phyloP scores from a whole-genome alignment of 2,113 vertebrate species.

The Oryzias celebensis region DNA sequence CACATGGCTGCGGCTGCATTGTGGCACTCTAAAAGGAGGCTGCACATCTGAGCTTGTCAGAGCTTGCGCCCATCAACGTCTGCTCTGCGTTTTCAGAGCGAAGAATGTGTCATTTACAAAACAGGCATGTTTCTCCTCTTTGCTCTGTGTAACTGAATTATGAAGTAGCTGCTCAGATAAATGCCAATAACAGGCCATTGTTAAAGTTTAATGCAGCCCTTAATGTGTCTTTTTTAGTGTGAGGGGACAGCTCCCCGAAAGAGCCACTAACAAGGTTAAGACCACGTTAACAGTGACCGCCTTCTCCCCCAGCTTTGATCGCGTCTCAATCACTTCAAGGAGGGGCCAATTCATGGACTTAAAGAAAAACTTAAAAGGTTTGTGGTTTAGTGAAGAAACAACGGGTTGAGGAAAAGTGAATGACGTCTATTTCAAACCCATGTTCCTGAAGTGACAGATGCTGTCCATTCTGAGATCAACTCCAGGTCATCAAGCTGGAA shows the following conservation, averaged over 20 bases:
- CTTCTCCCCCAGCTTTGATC: too few species aligned
- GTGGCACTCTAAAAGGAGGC: constrained; percentile 36
- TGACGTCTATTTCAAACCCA: too few species aligned
- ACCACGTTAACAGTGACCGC: neutral
- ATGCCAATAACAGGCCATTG: constrained; percentile 57
- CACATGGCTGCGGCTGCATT: constrained; percentile 27
- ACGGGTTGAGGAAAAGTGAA: too few species aligned
- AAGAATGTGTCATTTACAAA: constrained; percentile 48
- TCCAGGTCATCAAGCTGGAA: too few species aligned
- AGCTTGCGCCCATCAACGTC: constrained; percentile 18
- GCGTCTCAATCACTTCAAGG: too few species aligned
- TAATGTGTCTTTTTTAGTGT: constrained; percentile 33
- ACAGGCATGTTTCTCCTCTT: constrained; percentile 44
- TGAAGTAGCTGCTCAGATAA: constrained; percentile 54
- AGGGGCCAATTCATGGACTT: too few species aligned
- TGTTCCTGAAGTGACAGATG: too few species aligned
- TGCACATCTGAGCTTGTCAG: constrained; percentile 40
- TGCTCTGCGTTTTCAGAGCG: constrained; percentile 4
- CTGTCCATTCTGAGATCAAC: too few species aligned
- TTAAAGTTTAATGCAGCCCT: constrained; percentile 65
- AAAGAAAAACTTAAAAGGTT: too few species aligned
- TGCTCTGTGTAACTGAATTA: constrained; percentile 57
- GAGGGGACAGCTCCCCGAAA: constrained; percentile 40
- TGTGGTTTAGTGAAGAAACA: too few species aligned
- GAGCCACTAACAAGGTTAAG: constrained; percentile 10